Evolutionary conservation across 2,797 vertebrate genomes (phyloP).

Genomic region (Darevskia mixta): DNA sequence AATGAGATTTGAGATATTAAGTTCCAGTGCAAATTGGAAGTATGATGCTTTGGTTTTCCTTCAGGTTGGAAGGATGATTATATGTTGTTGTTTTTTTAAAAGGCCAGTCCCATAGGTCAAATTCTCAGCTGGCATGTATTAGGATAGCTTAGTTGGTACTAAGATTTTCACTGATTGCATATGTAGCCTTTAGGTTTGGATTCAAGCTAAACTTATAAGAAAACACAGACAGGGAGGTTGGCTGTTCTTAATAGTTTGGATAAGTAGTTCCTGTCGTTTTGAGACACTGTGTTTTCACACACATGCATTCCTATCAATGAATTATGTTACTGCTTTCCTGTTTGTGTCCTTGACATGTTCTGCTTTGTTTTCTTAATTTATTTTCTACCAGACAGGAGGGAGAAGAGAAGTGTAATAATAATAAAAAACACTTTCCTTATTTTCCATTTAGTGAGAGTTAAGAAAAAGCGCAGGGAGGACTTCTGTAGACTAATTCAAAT

Average conservation of each 20-base stretch:
- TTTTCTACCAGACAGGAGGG: background rate
- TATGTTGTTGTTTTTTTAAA: background rate
- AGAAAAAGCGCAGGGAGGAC: background rate
- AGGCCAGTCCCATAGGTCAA: background rate
- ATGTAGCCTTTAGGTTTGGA: background rate
- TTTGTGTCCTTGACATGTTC: background rate
- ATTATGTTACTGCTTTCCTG: constrained; percentile 19
- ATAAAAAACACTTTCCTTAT: background rate
- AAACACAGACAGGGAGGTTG: fast-evolving
- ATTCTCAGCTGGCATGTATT: background rate
- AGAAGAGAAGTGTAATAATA: background rate
- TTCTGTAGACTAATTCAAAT: constrained; percentile 5
- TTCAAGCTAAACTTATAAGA: constrained; percentile 3
- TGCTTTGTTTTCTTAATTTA: constrained; percentile 5
- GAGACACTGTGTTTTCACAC: background rate
- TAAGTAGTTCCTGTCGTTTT: background rate
- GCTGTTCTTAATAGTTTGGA: background rate
- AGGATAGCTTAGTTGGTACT: background rate
- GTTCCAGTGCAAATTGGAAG: background rate
- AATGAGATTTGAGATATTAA: background rate
- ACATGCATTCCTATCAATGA: constrained; percentile 18
- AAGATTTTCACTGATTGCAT: background rate
- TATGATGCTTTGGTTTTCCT: background rate
- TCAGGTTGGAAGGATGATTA: background rate
- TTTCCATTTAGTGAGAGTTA: constrained; percentile 6